Evolutionary conservation across 92 coral and sea anemone species (phyloP), one percentile per base, ranked within the genome.

Genomic region (Porites evermanni): DNA sequence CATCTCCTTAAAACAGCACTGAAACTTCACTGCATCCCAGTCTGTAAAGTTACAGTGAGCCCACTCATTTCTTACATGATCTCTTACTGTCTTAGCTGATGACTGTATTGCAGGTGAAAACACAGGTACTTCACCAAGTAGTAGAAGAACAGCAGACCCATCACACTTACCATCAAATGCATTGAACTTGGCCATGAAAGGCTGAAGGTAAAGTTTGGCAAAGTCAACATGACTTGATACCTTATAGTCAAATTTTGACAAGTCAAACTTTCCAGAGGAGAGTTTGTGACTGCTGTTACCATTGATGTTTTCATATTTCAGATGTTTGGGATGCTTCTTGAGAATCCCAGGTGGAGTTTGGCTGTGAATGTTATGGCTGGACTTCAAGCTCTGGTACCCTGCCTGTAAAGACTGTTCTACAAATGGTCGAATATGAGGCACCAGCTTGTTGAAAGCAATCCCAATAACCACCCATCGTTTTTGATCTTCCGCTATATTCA

Each of bases 391-490:
- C 72, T 75, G 78, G 66, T 79, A 78, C 23, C 64, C 79, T 32
- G 23, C 74, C 80, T 61, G 61, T 66, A 66, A 77, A 38, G 72
- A 80, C 18, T 75, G 90, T 19, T 78, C 78, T 83, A 86, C 24
- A 75, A 63, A 68, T 5, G 61, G 32, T 10, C 90, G 76, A 74
- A 80, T 72, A 14, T 64, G 82, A 2, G 90, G 85, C 17, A 86
- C 72, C 47, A 90, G 61, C 65, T 86, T 90, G 90, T 80, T 86
- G 52, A 90, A 89, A 38, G 90, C 86, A 32, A 90, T 85, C 4
- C 93, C 93, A 85, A 72, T 56, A 8, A 89, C 89, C 63, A 89
- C 24, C 92, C 92, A 89, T 70, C 92, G 84, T 69, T 87, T 81
- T 79, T 90, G 87, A 20, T 90, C 79, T 64, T 79, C 92, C 8